Base-by-base conservation (phyloP, 2,888 invertebrate genomes). In the Ariolimax columbianus region DNA sequence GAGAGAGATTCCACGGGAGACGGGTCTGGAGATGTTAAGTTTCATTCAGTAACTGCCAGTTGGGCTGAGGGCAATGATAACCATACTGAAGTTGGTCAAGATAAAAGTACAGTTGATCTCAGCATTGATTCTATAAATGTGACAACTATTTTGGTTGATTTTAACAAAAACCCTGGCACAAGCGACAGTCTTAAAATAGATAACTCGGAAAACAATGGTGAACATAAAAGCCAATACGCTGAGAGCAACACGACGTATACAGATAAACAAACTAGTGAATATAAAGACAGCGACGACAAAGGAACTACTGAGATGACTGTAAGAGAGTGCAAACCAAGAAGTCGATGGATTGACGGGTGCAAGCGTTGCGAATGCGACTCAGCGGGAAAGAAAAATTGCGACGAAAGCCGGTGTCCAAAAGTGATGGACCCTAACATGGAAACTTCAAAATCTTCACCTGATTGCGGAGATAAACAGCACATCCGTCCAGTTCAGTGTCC, bases 321-420 rank as follows among this genome's bases (percentile, higher is more conserved):
- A 26, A 14, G 47, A 36, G 83, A 83, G 19, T 87, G 87, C 70
- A 38, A 43, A 23, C 87, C 85, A 0, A 68, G 75, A 17, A 55
- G 36, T 33, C 59, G 72, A 1, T 87, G 87, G 87, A 33, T 40
- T 26, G 83, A 73, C 4, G 83, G 87, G 0, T 87, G 87, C 55
- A 72, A 30, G 66, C 83, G 77, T 7, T 47, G 75, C 14, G 30
- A 19, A n/a, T 73, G 43, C 11, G 23, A 73, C 26, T 7, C n/a
- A 4, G n/a, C 26, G 2, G n/a, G 73, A 14, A 26, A n/a, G 40
- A 43, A 73, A 43, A 2, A 73, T 1, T 43, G 43, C 14, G 43
- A 73, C 40, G 73, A 43, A 11, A 59, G 66, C 4, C 36, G 70
- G 9, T 80, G 82, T 30, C 77, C 55, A n/a, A 78, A 43, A 40